Base-by-base conservation (phyloP, 2,888 invertebrate genomes). In the Noctua janthe region DNA sequence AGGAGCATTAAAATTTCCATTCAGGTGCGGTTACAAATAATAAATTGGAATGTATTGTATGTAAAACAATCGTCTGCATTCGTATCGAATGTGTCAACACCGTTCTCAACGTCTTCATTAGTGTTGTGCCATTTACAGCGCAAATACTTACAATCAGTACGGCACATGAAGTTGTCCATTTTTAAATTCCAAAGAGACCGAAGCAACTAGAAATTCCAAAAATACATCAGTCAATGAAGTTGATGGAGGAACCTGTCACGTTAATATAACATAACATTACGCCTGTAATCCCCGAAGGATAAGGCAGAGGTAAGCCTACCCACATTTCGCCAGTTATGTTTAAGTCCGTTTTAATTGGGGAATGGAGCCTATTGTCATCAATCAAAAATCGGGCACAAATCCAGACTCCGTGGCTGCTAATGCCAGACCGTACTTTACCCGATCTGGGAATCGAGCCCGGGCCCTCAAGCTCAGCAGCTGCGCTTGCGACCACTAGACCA, bases 51-150 rank as follows among this genome's bases (percentile, higher is more conserved):
- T 64, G 20, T 35, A 54, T 82, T 82, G 17, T 66, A 39, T 39
- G 49, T 75, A 56, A 82, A 66, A 75, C 17, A 23, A 43, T 17
- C 7, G 23, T 20, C 10, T 76, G 43, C 20, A n/a, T 43, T 76
- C 5, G 49, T 7, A 39, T 39, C 10, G 20, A 67, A 67, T 67
- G 35, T 76, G 23, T 77, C 43, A 51, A 67, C 35, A 59, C 35
- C 13, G 6, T 56, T 80, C 23, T 74, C 23, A 49, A 29, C 5
- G 35, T 83, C 78, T 77, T 67, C 15, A 67, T 80, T 77, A 83
- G 15, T 67, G 39, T 1, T 23, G 39, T 23, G 8, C 43, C 23
- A 13, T 74, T 39, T 39, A n/a, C 23, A 74, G 47, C 4, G 47
- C 3, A 47, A 56, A 74, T 47, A 7, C 13, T 39, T 15, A 11